These are phyloP conservation scores for Platycheirus albimanus DNA, from an alignment of 2,888 invertebrate species.

Conservation along the genomic window DNA sequence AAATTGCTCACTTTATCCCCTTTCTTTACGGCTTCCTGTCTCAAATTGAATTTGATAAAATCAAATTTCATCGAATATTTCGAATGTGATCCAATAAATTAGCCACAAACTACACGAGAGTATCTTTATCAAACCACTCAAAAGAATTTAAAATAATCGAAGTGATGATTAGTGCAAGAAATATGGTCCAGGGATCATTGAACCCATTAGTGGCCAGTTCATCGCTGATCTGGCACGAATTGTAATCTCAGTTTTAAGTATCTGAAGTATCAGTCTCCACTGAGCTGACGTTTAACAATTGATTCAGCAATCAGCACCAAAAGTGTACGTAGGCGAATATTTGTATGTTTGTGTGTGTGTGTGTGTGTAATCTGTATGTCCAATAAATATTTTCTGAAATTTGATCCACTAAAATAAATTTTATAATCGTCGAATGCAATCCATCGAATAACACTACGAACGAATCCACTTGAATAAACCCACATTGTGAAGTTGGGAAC, in stretches of 20 bases:
- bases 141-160: neutral
- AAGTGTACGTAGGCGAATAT: constrained; percentile 1
- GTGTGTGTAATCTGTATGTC: constrained; percentile 1
- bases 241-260: constrained; percentile 24
- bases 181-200: constrained; percentile 23
- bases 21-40: neutral
- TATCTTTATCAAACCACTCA: neutral
- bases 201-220: constrained; percentile 39
- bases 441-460: constrained; percentile 44
- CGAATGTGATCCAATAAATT: too few relatives aligned
- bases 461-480: constrained; percentile 38
- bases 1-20: neutral
- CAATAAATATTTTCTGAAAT: constrained; percentile 59
- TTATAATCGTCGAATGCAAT: constrained; percentile 43
- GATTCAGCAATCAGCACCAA: constrained; percentile 1
- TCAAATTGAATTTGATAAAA: too few relatives aligned
- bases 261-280: constrained; percentile 20
- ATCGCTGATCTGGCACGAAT: constrained; percentile 44
- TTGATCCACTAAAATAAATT: constrained; percentile 42
- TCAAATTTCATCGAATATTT: too few relatives aligned
- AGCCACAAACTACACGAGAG: too few relatives aligned
- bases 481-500: constrained; percentile 13
- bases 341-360: too few relatives aligned
- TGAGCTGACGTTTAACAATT: neutral
- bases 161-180: too few relatives aligned